Base-by-base conservation (phyloP, 92 coral and sea anemone species). In the Blastomussa wellsi region DNA sequence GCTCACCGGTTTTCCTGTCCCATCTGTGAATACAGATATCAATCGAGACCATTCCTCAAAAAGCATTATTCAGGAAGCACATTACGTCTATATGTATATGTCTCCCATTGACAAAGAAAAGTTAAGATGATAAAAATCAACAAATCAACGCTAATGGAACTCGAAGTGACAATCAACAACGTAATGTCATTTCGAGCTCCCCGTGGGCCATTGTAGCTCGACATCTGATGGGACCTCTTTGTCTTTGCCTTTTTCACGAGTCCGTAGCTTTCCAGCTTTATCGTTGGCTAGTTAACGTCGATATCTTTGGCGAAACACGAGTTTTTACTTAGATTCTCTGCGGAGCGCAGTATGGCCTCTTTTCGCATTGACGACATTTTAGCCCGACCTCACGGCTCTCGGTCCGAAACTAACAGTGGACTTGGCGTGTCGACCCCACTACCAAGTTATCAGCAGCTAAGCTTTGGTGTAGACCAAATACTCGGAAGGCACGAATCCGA, bases 91-190 rank as follows among this genome's bases (percentile, higher is more conserved):
- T 92, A 92, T 92, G 90, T 87, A 92, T 92, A 85, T 94, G 95
- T 87, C 93, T 94, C 90, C 92, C 90, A 92, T 91, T 91, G 89
- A 92, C 94, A 89, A 86, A 89, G 94, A 89, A 91, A 92, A 86
- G 90, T 88, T 87, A 92, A 92, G 93, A 94, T 94, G 95, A 90
- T 90, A 89, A 90, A 94, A 82, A 94, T 94, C 98, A 94, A 94
- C 98, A 94, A 92, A 94, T 94, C 95, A 93, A 85, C 94, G 86
- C 90, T 93, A 94, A 88, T 92, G 98, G 95, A 93, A 94, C 90
- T 90, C 82, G 77, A 87, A 84, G 88, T 94, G 98, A 94, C 98
- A 94, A 89, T 94, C 97, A 94, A 92, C 95, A 92, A 82, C 85
- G 83, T 81, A 74, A 79, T 94, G 98, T 92, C 98, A 94, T 88